These are phyloP conservation scores for Pemphigus obesinymphae DNA, from an alignment of 1,140 invertebrate species.

Conservation along the genomic window DNA sequence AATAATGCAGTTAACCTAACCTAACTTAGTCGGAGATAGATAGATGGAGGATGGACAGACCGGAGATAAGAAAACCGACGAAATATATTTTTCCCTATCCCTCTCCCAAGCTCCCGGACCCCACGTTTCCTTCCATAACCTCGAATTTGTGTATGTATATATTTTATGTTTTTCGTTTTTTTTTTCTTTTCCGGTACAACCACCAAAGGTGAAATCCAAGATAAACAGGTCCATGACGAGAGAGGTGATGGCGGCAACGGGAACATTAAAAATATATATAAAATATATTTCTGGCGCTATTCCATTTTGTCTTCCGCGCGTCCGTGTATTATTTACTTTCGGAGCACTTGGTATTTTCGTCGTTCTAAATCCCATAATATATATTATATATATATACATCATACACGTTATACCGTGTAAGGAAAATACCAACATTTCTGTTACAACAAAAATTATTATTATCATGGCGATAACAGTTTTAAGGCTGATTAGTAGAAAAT, in stretches of 20 bases:
- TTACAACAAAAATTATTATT: no score
- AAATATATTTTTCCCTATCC: not conserved
- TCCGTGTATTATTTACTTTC: no score
- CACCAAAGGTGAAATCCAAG: conserved; percentile 16
- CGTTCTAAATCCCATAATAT: not conserved
- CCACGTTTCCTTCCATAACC: no score
- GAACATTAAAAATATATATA: not conserved
- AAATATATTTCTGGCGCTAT: conserved; percentile 13
- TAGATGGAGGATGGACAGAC: not conserved
- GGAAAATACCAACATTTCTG: no score
- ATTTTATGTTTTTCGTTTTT: not conserved
- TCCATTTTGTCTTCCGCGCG: conserved; percentile 24
- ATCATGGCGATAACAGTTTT: no score
- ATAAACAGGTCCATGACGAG: conserved; percentile 11
- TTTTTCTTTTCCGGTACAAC: no score
- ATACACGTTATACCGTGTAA: no score
- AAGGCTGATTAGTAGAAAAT: no score
- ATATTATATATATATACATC: not conserved
- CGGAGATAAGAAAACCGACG: conserved; percentile 12
- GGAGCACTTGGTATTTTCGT: not conserved
- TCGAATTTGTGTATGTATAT: not conserved
- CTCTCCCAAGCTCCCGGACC: no score
- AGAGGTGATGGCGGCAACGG: not conserved
- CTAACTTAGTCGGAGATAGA: not conserved
- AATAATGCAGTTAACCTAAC: not conserved